phyloP scores from a whole-genome alignment of 2,797 vertebrate species.

The Buceros bicornis region DNA sequence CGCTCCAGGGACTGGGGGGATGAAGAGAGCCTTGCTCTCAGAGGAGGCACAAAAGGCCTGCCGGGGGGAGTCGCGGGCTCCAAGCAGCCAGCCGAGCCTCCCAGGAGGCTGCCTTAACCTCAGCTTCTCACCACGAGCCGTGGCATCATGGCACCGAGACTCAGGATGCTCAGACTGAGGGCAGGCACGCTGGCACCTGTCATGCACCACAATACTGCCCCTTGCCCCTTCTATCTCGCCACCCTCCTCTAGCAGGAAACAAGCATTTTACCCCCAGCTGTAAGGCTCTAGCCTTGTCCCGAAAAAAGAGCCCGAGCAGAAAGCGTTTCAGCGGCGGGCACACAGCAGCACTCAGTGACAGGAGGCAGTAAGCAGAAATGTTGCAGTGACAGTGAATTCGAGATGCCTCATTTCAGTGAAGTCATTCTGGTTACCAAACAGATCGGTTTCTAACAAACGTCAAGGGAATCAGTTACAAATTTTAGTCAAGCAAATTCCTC shows the following conservation, averaged over 20 bases:
- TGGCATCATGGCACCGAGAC: background rate
- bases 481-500: slow-evolving; percentile 60
- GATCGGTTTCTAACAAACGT: background rate
- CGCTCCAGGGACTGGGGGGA: fast-evolving
- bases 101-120: fast-evolving
- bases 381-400: background rate
- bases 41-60: background rate
- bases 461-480: slow-evolving; percentile 33
- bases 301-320: background rate
- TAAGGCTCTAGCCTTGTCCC: background rate
- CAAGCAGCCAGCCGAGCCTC: background rate
- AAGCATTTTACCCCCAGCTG: fast-evolving
- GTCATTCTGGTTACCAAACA: slow-evolving; percentile 47
- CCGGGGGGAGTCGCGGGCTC: background rate
- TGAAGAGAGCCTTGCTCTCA: background rate
- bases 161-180: background rate
- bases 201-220: background rate
- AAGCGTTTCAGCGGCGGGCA: background rate
- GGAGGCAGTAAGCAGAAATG: background rate
- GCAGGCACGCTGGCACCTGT: fast-evolving
- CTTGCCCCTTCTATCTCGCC: background rate
- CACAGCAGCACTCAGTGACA: background rate
- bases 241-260: background rate
- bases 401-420: background rate
- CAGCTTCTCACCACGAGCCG: fast-evolving